Evolutionary conservation across 2,888 invertebrate genomes (phyloP).

Genomic region (Galerucella pusilla): DNA sequence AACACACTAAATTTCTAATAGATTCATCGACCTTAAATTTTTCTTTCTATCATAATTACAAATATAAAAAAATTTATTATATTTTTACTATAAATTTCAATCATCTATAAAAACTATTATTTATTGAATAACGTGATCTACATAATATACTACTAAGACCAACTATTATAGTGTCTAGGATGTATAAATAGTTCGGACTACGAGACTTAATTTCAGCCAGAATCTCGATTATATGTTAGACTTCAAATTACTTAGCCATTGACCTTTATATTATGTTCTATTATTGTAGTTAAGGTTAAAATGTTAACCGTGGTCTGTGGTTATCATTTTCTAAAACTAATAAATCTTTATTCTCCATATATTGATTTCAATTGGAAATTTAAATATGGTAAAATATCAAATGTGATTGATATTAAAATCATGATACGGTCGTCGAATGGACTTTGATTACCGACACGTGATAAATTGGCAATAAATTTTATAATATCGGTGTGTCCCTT

Average conservation of each 20-base stretch:
- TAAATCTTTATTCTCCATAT: not conserved
- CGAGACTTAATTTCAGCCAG: not conserved
- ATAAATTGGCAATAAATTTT: not conserved
- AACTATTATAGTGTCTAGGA: not conserved
- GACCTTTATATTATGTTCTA: conserved; percentile 11
- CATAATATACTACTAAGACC: not conserved
- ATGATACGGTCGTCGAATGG: too few relatives aligned
- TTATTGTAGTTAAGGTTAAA: conserved; percentile 12
- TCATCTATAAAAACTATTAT: not conserved
- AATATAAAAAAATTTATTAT: not conserved
- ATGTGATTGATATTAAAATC: too few relatives aligned
- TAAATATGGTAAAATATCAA: not conserved
- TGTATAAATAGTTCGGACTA: not conserved
- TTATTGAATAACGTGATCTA: not conserved
- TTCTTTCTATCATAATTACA: not conserved
- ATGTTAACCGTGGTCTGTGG: not conserved
- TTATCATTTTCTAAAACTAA: not conserved
- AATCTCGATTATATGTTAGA: not conserved
- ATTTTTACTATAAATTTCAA: not conserved
- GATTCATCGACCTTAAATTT: not conserved
- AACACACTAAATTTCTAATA: not conserved
- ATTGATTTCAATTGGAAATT: conserved; percentile 14
- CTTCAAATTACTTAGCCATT: conserved; percentile 11
- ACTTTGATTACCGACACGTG: not conserved
- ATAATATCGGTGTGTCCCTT: too few relatives aligned